Evolutionary conservation across 2,888 invertebrate species (phyloP).

Genomic region (Drosophila helvetica): DNA sequence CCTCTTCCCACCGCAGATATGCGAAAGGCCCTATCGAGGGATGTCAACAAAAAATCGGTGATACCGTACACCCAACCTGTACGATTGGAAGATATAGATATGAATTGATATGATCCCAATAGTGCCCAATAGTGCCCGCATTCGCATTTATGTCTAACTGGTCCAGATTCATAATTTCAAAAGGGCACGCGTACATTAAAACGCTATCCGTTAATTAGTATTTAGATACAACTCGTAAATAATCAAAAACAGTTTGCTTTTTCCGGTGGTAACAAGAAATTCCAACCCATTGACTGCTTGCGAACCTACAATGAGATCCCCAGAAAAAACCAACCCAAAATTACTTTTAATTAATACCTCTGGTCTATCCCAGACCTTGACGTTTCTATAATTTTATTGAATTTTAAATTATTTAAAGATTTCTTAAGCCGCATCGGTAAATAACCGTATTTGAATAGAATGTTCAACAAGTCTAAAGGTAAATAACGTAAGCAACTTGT

Average conservation of each 20-base stretch:
- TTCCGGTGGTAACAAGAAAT: constrained; percentile 9
- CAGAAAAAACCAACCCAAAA: background rate
- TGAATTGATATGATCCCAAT: constrained; percentile 59
- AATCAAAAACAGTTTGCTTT: constrained; percentile 6
- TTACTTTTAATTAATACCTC: constrained; percentile 14
- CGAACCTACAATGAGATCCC: constrained; percentile 9
- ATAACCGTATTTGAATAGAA: constrained; percentile 42
- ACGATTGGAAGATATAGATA: constrained; percentile 96
- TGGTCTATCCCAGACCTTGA: background rate
- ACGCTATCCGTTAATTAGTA: constrained; percentile 52
- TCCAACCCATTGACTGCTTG: constrained; percentile 14
- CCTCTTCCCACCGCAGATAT: constrained; percentile 89
- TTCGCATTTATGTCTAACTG: no score
- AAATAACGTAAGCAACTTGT: constrained; percentile 59
- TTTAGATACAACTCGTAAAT: constrained; percentile 67
- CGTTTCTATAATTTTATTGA: constrained; percentile 42
- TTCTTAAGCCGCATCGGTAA: constrained; percentile 54
- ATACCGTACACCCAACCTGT: constrained; percentile 97
- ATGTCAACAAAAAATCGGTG: constrained; percentile 95
- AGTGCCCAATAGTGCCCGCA: no score
- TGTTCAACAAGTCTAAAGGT: constrained; percentile 60
- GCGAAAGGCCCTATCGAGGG: constrained; percentile 98
- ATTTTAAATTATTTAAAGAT: constrained; percentile 60
- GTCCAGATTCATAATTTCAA: no score
- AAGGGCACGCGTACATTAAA: no score